Evolutionary conservation across 2,797 vertebrate species (phyloP), one percentile per base, ranked within the genome.

Genomic region (Coregonus suidteri): DNA sequence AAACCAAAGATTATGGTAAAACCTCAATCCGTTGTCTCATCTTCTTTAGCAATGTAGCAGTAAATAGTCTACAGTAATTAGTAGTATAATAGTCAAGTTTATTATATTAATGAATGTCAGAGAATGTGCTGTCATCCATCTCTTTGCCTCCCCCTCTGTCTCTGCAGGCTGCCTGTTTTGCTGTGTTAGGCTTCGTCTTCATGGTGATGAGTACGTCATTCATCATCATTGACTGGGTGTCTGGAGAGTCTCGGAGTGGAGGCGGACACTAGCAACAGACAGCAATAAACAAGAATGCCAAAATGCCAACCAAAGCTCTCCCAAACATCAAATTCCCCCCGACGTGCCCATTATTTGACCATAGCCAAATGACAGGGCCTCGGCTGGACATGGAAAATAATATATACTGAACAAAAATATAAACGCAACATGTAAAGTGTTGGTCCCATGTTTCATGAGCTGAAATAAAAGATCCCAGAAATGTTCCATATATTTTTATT

Each of bases 201-300:
- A 97, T 97, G 95, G 65, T 94, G 15, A 93, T 95, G 93, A 97
- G 95, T 79, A 84, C 96, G 85, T 94, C 93, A 1, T 96, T 96
- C 76, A 96, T 97, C 82, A 91, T 96, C 77, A 77, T 82, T 1
- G 92, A 95, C 83, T 97, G 96, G 96, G 89, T 82, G 71, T 85
- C 83, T 0, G 95, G 93, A 73, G 93, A 88, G 78, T 78, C 86
- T 14, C 82, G 59, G 47, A 91, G 80, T 0, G 81, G 78, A 16
- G 93, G 91, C 18, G 93, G 92, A 18, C 96, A 96, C 87, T 96
- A 94, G 89, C 64, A 16, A 62, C 30, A 14, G 5, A 31, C 62
- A 4, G 4, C 7, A 53, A 82, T 70, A 64, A 75, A 88, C 41
- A 47, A 47, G 41, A 47, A 47, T 47, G 11, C 41, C 41, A 47